Evolutionary conservation across 2,888 invertebrate genomes (phyloP), one percentile per base, ranked within the genome.

Genomic region (Hyposoter didymator): DNA sequence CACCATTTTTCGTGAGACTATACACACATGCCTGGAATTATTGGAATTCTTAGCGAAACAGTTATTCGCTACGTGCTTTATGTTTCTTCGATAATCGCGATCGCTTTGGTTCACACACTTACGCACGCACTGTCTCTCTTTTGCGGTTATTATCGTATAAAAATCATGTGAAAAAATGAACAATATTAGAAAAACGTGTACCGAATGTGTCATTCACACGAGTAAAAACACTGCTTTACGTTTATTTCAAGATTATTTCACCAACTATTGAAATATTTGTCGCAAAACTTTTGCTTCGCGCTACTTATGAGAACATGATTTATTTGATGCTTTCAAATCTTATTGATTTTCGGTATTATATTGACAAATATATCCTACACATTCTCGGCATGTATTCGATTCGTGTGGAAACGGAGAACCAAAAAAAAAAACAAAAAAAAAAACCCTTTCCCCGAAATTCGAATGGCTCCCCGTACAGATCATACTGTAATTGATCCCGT

Each of bases 401-500:
- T n/a, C 0, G 10, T 49, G 66, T 64, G 32, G 43, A 66, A 66
- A 35, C 55, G 47, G 19, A 55, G 43, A 10, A 59, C 64, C 22
- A 79, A 64, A 66, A 32, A 45, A 45, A 39, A 19, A 49, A 28
- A 74, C 19, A 79, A 79, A 19, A 22, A 17, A 35, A 35, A 0
- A 39, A n/a, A n/a, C n/a, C n/a, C 19, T 69, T 64, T 74, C 14
- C 12, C 52, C 52, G 59, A 76, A 78, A 66, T 28, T 80, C 66
- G 72, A 76, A 78, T 72, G 67, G 78, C 52, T 59, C 45, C 83
- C 84, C 82, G 85, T 78, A 83, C 85, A 89, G 88, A 89, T n/a
- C n/a, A 86, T 90, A 88, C 88, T 89, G 90, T 88, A 89, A 89
- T 92, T 92, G 92, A 90, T 92, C 92, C 92, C 92, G 89, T 91